Percentiles rank a stretch among this genome's conserved stretches.
Evolutionary conservation across 1,140 invertebrate species (phyloP).

Genomic region (Drosophila repleta): DNA sequence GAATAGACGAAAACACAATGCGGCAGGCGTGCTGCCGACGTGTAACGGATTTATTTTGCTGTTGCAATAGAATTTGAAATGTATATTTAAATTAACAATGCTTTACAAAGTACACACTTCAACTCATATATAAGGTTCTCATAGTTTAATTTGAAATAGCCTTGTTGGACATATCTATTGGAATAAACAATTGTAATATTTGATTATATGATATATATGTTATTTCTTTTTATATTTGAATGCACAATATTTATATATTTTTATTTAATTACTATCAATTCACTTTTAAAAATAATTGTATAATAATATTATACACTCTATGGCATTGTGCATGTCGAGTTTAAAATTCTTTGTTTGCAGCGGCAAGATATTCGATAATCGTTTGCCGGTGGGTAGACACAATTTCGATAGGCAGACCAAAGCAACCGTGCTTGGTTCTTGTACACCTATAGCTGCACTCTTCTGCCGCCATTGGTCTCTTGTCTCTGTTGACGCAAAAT

Average conservation of each 20-base stretch:
- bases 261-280: too few relatives aligned
- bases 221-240: too few relatives aligned
- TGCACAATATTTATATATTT: too few relatives aligned
- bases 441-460: conserved; percentile 47
- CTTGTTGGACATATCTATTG: too few relatives aligned
- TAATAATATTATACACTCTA: background rate
- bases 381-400: background rate
- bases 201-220: too few relatives aligned
- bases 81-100: background rate
- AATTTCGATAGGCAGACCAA: conserved; percentile 7
- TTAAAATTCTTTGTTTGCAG: background rate
- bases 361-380: conserved; percentile 17
- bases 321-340: background rate
- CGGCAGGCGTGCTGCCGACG: background rate
- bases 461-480: conserved; percentile 61
- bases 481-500: conserved; percentile 64
- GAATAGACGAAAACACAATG: conserved; percentile 8
- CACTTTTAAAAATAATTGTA: background rate
- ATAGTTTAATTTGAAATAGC: too few relatives aligned
- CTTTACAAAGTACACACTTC: background rate
- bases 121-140: too few relatives aligned
- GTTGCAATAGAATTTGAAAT: background rate
- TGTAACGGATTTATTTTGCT: background rate
- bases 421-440: conserved; percentile 12
- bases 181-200: too few relatives aligned